Evolutionary conservation across 2,113 vertebrate genomes (phyloP), one percentile per base, ranked within the genome.

Genomic region (Sinocyclocheilus grahami): DNA sequence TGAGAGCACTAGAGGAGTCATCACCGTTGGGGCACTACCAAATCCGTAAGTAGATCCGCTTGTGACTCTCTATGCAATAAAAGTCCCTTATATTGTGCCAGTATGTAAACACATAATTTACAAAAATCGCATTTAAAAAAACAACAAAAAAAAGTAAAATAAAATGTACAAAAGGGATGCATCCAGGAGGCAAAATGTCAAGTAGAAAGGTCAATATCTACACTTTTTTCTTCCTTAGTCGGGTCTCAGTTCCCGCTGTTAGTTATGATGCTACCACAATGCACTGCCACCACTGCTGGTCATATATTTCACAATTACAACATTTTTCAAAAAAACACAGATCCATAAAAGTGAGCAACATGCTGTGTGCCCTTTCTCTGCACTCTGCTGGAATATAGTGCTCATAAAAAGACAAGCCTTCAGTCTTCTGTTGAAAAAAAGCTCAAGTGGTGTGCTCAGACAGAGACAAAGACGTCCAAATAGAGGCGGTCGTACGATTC

Each of bases 401-500:
- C 30, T 62, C 75, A 30, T 22, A 48, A 65, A 77, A 33, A 74
- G 20, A 55, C 48, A 55, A 78, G 76, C 7, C 24, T 20, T 63
- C 65, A n/a, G 83, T 62, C 71, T 27, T 78, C 63, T 4, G 12
- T 20, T 72, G 37, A 55, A 48, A 20, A 33, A 16, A 51, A 55
- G 46, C 14, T 0, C n/a, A 22, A 2, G 22, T 0, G 6, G 7
- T 16, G 22, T 53, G 46, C 24, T 78, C 91, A 99, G 87, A 99
- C 97, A 0, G 98, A 97, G 90, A 99, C 97, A 0, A 99, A 97
- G 24, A 99, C 97, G 3, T 99, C 98, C 8, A 99, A 95, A 94
- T 99, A 99, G 89, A 99, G 98, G 90, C 98, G 96, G 93, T 99
- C 98, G 9, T 99, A 99, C 39, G 98, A 98, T 93, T 99, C 98